Base-by-base conservation (phyloP, 2,888 invertebrate genomes). In the Oscheius onirici region DNA sequence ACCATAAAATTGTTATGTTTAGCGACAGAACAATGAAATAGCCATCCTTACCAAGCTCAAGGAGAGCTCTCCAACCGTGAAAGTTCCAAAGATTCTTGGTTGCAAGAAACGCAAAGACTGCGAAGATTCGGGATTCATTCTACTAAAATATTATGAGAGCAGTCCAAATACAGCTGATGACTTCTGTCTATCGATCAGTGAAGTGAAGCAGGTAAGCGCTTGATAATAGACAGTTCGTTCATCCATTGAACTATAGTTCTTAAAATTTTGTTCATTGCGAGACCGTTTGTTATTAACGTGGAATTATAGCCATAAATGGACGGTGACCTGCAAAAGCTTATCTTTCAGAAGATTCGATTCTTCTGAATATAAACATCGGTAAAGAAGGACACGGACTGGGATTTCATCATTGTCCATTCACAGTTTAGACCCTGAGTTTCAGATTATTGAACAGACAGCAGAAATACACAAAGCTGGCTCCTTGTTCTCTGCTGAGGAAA, bases 1-100 rank as follows among this genome's bases (percentile, higher is more conserved):
- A 26, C 3, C n/a, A 26, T 8, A 13, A 15, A 11, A 17, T 57
- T 34, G 22, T 24, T 26, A 34, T 3, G 34, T 58, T 43, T 41
- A 60, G 60, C 22, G 41, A 15, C 60, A 60, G 10, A 60, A 60
- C 24, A 43, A 40, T 10, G 60, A 60, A 44, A 22, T 60, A 43
- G 22, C 11, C 10, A 44, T 60, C 22, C 24, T 41, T 15, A 15
- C 34, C 6, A 43, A 43, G 26, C 20, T 60, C 20, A 60, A 60
- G 22, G 44, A 60, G 60, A 17, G 22, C 60, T n/a, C 34, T 41
- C 17, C 41, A 6, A 20, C 20, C 3, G 41, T 43, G 0, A 40
- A 13, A 55, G n/a, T 55, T 15, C 55, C 55, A 1, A n/a, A 60
- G 41, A 44, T 60, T 17, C 41, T 40, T 15, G 60, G 20, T 1